Percentiles rank a stretch among this genome's conserved stretches.
Evolutionary conservation across 2,113 vertebrate species (phyloP).

Genomic region (Myotis davidii): DNA sequence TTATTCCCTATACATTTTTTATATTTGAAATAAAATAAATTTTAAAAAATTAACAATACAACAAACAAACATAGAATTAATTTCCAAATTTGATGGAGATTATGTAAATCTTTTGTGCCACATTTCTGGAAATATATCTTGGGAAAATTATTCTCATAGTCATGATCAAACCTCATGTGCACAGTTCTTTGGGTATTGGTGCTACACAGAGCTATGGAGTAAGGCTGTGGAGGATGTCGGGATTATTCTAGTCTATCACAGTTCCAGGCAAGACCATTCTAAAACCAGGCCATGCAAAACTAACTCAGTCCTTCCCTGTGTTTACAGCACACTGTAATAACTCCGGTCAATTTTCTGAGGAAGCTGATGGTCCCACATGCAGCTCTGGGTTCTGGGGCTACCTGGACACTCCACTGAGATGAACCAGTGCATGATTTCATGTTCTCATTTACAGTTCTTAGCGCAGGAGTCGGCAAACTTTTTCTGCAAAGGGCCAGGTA

Average conservation of each 20-base stretch:
- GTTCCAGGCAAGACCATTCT: not conserved
- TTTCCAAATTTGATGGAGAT: not conserved
- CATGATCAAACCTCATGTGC: not conserved
- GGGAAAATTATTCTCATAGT: slow-evolving; percentile 10
- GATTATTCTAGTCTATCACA: not conserved
- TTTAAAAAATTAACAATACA: not conserved
- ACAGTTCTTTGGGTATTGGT: not conserved
- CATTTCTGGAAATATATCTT: slow-evolving; percentile 35
- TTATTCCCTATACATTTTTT: not conserved
- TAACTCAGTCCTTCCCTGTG: not conserved
- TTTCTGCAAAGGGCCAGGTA: not conserved
- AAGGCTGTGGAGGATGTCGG: not conserved
- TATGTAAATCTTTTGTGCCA: not conserved
- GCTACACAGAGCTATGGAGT: not conserved
- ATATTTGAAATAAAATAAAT: not conserved
- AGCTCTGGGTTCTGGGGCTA: not conserved
- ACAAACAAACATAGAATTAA: not conserved
- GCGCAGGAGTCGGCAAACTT: not conserved
- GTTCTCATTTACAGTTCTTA: not conserved
- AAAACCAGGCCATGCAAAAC: not conserved
- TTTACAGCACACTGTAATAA: not conserved
- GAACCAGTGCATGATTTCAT: not conserved
- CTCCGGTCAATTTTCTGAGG: not conserved
- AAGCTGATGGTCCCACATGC: not conserved
- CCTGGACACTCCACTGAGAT: not conserved